Evolutionary conservation across 2,797 vertebrate species (phyloP).

Genomic region (Coregonus suidteri): DNA sequence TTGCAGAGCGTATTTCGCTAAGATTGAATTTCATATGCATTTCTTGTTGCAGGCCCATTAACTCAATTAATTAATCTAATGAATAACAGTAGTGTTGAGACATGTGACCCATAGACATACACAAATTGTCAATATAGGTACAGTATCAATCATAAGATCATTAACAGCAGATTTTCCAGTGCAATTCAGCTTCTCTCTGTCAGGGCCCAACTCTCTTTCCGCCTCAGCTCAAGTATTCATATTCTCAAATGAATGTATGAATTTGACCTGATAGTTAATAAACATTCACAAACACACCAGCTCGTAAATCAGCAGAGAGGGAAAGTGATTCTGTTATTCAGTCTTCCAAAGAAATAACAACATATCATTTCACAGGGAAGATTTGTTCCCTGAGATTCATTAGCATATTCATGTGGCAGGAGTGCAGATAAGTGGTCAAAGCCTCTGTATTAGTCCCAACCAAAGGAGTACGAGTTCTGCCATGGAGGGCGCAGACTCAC

Average conservation of each 20-base stretch:
- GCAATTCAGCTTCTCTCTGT: no score
- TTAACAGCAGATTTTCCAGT: no score
- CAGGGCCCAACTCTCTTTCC: no score
- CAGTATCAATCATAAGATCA: no score
- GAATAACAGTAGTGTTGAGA: neutral
- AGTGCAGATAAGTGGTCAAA: neutral
- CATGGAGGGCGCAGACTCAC: neutral
- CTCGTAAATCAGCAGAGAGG: neutral
- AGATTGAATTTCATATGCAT: neutral
- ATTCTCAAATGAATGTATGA: no score
- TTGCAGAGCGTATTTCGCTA: neutral
- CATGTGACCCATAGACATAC: neutral
- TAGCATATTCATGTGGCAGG: neutral
- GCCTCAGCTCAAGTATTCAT: no score
- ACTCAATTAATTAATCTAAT: conserved; percentile 2
- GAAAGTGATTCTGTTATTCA: neutral
- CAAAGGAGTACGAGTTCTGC: neutral
- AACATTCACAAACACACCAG: neutral
- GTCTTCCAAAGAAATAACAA: neutral
- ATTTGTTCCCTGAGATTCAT: neutral
- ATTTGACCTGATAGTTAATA: neutral
- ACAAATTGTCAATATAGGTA: neutral
- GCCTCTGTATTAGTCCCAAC: neutral
- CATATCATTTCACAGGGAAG: neutral
- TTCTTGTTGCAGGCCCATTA: conserved; percentile 1